Base-by-base conservation (phyloP, 2,888 invertebrate genomes). In the Pemphredon lugubris region DNA sequence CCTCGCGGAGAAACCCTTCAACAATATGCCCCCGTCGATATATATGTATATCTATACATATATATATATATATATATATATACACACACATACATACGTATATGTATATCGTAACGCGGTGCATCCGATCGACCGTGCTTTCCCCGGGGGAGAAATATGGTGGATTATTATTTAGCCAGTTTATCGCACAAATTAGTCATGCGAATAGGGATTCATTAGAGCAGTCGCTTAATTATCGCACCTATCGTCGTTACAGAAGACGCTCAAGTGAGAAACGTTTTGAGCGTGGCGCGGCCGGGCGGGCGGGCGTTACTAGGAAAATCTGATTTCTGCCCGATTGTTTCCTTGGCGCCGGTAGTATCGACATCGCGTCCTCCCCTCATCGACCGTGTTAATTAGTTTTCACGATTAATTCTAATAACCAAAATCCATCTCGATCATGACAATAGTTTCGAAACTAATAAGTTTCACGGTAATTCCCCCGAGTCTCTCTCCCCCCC, bases 201-300 rank as follows among this genome's bases (percentile, higher is more conserved):
- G 77, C 80, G 77, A 81, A 78, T 77, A 79, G 80, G 74, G 83
- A 83, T 81, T 83, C 83, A 82, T 83, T 83, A 83, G 77, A 77
- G 74, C 67, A 80, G 65, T 75, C 65, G 75, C 79, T 82, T 81
- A 83, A 83, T 83, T 83, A 82, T 81, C 75, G 64, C 45, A 64
- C 66, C 59, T 68, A 67, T 61, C 77, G 63, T 59, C 73, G 77
- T 77, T 75, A 71, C 77, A 58, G 70, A 58, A 61, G 68, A 70
- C 48, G 67, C 40, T 37, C 45, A 77, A 70, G 53, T 68, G 67
- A 78, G 63, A 70, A 72, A 68, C 65, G 54, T 60, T 50, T 57
- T 58, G 32, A 34, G 37, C 42, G 30, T 37, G 30, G 47, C 6
- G 23, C 20, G 37, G n/a, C n/a, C n/a, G n/a, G n/a, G n/a, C n/a